Base-by-base conservation (phyloP, 2,797 vertebrate species). In the Gallinago nigripennis region DNA sequence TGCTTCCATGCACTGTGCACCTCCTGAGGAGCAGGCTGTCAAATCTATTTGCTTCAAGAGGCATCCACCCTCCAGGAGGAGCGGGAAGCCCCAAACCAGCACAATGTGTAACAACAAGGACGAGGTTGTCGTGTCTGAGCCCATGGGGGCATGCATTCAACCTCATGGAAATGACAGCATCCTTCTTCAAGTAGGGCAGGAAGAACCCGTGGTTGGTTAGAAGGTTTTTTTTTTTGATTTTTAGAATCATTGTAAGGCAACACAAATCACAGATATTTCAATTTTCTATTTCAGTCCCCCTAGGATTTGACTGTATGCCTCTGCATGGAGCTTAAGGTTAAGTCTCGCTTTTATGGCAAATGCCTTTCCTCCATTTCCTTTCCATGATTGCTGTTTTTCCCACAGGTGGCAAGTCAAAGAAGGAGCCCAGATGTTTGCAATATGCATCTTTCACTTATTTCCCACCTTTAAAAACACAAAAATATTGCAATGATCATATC, bases 111-210 rank as follows among this genome's bases (percentile, higher is more conserved):
- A 48, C 9, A 77, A 23, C 12, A 58, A 19, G 12, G 27, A 19
- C 0, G 1, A 72, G 39, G 68, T 68, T 37, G 7, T 50, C 16
- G 13, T n/a, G 39, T 31, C 27, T 14, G 25, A 77, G 7, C 12
- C 14, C 31, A 43, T 0, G 0, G 43, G 33, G 6, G 1, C 31
- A 8, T 10, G 7, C 3, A 6, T 8, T 20, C 16, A 25, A 4
- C 15, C 19, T 35, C 8, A 3, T 21, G 71, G 45, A 94, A 60
- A 23, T 27, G 7, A 16, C 35, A 24, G 10, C 8, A 24, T 37
- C 33, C 33, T 60, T 19, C 9, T 43, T 10, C 31, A 60, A 64
- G 28, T 11, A 64, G 21, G 21, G 9, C 50, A 65, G n/a, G 41
- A 79, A 35, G 19, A 79, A 39, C 15, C n/a, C 39, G 31, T 31